These are phyloP conservation scores for Ypsolopha sequella DNA, from an alignment of 2,888 invertebrate species.

Conservation along the genomic window DNA sequence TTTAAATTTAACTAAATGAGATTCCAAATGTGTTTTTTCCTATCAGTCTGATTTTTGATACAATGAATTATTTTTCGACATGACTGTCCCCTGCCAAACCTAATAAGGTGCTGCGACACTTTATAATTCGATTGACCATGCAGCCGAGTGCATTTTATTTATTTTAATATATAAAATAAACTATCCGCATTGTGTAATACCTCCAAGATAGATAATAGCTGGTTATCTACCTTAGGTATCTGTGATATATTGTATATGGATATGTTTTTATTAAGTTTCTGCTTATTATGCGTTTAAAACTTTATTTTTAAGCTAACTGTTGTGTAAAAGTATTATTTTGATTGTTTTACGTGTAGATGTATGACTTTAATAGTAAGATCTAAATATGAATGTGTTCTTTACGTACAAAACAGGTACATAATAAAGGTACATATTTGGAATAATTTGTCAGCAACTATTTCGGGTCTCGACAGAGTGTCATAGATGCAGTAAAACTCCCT, in stretches of 20 bases:
- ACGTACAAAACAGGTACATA: not conserved
- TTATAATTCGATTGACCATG: conserved; percentile 13
- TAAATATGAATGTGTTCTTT: not conserved
- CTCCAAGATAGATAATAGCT: conserved; percentile 38
- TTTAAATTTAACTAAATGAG: conserved; percentile 8
- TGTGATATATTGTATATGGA: conserved; percentile 58
- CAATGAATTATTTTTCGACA: not conserved
- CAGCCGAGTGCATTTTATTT: conserved; percentile 50
- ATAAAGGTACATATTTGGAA: not conserved
- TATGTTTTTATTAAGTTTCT: conserved; percentile 22
- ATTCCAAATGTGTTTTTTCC: conserved; percentile 5
- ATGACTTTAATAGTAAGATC: not conserved
- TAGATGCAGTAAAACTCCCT: not conserved
- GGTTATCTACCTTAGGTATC: conserved; percentile 60
- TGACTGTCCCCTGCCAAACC: not conserved
- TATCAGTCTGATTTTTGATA: not conserved
- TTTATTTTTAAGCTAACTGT: not conserved
- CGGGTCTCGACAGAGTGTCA: not conserved
- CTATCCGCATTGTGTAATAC: conserved; percentile 37
- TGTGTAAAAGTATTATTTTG: conserved; percentile 1
- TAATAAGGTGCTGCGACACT: not conserved
- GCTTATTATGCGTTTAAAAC: not conserved
- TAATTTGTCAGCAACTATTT: not conserved
- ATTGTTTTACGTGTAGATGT: not conserved
- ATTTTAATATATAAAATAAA: conserved; percentile 31